A percentile compares a stretch with the other conserved stretches of the same genome.
Conservation (phyloP, 2,113 vertebrate species). For the Gasterosteus nipponicus region DNA sequence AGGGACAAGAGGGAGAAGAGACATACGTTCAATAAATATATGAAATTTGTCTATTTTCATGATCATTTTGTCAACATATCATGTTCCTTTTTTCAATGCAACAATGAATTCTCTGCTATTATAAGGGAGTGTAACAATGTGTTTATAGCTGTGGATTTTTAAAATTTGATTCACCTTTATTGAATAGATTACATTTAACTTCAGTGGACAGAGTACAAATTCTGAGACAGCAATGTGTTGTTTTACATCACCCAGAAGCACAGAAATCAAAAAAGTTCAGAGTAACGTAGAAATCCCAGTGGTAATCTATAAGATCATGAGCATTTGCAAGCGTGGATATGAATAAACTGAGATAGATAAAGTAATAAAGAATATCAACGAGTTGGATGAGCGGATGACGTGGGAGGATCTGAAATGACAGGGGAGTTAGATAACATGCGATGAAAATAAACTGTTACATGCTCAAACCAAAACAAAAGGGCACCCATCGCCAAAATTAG, state of each 20-base stretch:
- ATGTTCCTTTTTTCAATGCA: conserved; percentile 48
- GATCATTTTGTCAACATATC: conserved; percentile 33
- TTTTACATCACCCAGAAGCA: background rate
- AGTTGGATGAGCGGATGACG: too few species aligned
- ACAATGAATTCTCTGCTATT: conserved; percentile 19
- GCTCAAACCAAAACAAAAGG: too few species aligned
- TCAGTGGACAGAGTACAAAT: background rate
- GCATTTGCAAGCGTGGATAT: background rate
- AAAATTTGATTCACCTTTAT: background rate
- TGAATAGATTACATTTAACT: background rate
- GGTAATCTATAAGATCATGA: background rate
- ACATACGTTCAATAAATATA: conserved; percentile 22
- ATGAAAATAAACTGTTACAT: too few species aligned
- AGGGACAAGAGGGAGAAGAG: conserved; percentile 24
- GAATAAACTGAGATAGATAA: background rate
- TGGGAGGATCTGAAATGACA: too few species aligned
- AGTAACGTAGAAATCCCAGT: background rate
- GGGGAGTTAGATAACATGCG: too few species aligned
- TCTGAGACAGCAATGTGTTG: background rate
- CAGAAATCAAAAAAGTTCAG: background rate
- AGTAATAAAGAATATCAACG: background rate
- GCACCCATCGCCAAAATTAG: too few species aligned
- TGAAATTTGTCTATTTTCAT: conserved; percentile 54
- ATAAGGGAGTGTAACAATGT: background rate
- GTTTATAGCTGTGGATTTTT: background rate